phyloP scores from a whole-genome alignment of 2,888 invertebrate species.

The Isoperla grammatica region DNA sequence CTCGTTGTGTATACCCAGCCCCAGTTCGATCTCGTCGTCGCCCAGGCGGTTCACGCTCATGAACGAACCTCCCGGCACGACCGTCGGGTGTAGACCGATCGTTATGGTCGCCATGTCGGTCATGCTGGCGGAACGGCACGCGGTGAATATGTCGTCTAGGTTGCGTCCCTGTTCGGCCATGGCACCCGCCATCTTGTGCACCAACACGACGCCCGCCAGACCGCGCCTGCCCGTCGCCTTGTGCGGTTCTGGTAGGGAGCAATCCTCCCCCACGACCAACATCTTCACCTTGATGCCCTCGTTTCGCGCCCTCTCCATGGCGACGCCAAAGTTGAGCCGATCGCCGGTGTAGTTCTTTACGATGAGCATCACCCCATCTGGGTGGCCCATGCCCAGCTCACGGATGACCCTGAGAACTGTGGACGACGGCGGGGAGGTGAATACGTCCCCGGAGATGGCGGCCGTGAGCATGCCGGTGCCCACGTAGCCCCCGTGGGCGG shows the following conservation, averaged over 20 bases:
- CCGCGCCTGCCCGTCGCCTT: slow-evolving; percentile 46
- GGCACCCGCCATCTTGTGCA: slow-evolving; percentile 47
- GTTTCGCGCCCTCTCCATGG: slow-evolving; percentile 64
- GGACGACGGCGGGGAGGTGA: slow-evolving; percentile 20
- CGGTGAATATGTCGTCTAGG: slow-evolving; percentile 41
- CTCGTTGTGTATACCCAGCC: slow-evolving; percentile 54
- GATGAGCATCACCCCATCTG: slow-evolving; percentile 59
- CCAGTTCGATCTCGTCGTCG: slow-evolving; percentile 47
- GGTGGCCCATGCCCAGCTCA: slow-evolving; percentile 19
- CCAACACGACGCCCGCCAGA: slow-evolving; percentile 45
- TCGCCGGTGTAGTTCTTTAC: slow-evolving; percentile 74
- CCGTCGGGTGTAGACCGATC: slow-evolving; percentile 60
- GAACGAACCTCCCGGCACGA: slow-evolving; percentile 52
- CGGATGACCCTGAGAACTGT: slow-evolving; percentile 20
- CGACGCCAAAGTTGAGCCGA: slow-evolving; percentile 75
- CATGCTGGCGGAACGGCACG: slow-evolving; percentile 5
- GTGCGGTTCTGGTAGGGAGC: slow-evolving; percentile 40
- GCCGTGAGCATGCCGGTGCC: slow-evolving; percentile 50
- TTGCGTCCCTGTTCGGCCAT: slow-evolving; percentile 45
- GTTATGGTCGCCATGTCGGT: slow-evolving; percentile 60
- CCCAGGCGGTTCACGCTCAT: slow-evolving; percentile 7
- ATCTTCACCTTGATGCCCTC: slow-evolving; percentile 52
- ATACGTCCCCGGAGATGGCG: slow-evolving; percentile 45
- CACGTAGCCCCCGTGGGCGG: slow-evolving; percentile 45
- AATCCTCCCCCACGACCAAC: slow-evolving; percentile 26